Percentiles rank a stretch among this genome's conserved stretches.
Evolutionary conservation across 2,113 vertebrate species (phyloP).

Genomic region (Mustela lutreola): DNA sequence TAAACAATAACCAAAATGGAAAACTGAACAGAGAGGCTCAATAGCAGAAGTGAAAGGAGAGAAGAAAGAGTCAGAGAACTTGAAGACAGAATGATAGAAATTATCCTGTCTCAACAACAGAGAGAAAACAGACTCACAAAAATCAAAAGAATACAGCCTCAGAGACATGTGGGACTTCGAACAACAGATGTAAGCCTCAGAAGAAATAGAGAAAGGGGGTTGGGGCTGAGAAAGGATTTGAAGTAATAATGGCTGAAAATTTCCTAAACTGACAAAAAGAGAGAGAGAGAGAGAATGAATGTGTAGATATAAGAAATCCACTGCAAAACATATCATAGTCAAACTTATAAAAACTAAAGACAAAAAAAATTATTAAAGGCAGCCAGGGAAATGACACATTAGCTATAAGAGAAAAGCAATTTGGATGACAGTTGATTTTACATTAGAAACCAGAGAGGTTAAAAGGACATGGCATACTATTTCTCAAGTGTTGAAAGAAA

Average conservation of each 20-base stretch:
- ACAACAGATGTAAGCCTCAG: neutral
- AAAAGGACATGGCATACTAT: neutral
- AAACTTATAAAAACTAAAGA: neutral
- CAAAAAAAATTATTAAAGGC: neutral
- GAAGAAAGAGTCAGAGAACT: neutral
- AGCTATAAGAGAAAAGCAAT: neutral
- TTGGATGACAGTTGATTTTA: neutral
- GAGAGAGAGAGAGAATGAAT: neutral
- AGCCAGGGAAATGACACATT: neutral
- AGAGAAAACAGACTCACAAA: neutral
- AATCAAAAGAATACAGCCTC: neutral
- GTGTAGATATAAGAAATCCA: neutral
- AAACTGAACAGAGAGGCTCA: neutral
- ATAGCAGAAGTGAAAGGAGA: neutral
- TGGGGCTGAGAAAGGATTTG: neutral
- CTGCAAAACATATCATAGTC: neutral
- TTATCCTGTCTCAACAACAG: neutral
- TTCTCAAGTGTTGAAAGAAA: neutral
- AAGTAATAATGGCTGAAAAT: neutral
- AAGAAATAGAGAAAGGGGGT: neutral
- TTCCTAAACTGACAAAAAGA: neutral
- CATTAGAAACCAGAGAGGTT: neutral
- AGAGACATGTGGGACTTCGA: neutral
- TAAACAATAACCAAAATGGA: neutral
- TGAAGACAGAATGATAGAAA: neutral